These are phyloP conservation scores for Chionodraco myersi DNA, from an alignment of 2,113 vertebrate genomes.

Conservation along the genomic window DNA sequence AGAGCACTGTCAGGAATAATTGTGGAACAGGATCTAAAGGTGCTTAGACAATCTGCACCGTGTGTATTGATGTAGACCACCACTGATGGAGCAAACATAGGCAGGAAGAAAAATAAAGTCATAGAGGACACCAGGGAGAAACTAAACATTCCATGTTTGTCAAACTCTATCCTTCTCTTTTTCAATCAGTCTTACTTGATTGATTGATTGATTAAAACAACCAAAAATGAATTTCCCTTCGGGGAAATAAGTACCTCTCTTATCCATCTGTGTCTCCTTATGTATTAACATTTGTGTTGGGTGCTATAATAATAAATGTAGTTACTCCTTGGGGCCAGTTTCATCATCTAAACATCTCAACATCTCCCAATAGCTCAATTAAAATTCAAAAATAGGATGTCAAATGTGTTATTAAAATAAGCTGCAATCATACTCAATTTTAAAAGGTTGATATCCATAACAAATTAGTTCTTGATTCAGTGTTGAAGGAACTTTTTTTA, in stretches of 20 bases:
- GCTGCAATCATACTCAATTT: constrained; percentile 36
- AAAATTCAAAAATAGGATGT: constrained; percentile 53
- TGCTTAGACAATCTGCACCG: constrained; percentile 8
- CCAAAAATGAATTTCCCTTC: not conserved
- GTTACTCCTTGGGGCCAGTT: constrained; percentile 25
- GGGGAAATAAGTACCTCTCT: not conserved
- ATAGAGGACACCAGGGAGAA: constrained; percentile 5
- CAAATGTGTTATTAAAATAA: constrained; percentile 39
- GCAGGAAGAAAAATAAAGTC: constrained; percentile 14
- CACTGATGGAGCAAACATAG: constrained; percentile 19
- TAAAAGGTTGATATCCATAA: constrained; percentile 51
- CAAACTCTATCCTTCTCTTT: too few relatives aligned
- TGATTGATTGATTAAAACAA: not conserved
- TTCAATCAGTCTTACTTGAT: not conserved
- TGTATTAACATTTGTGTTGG: constrained; percentile 29
- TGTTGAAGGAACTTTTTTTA: constrained; percentile 34
- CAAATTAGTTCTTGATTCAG: constrained; percentile 22
- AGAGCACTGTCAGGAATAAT: constrained; percentile 35
- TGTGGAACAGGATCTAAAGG: constrained; percentile 37
- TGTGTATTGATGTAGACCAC: constrained; percentile 7
- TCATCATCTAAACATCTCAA: constrained; percentile 50
- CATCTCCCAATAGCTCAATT: constrained; percentile 30
- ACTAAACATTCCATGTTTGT: constrained; percentile 2
- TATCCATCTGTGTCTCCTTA: constrained; percentile 5
- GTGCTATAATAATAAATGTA: constrained; percentile 20